Evolutionary conservation across 2,113 vertebrate genomes (phyloP).

Genomic region (Rattus norvegicus): DNA sequence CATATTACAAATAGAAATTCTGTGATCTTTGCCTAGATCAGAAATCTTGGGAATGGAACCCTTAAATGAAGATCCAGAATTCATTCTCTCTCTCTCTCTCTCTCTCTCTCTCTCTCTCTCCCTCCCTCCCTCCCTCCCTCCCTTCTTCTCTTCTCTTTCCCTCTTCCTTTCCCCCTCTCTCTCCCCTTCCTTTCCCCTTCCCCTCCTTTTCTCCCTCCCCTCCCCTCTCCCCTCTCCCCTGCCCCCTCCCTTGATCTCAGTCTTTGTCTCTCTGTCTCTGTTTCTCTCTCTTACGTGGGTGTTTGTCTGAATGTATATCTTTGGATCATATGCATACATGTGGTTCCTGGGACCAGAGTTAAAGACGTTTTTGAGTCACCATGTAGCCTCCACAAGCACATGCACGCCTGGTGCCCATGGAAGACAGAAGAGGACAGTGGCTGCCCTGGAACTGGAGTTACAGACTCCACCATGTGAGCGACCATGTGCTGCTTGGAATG

Average conservation of each 20-base stretch:
- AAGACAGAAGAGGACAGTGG: not conserved
- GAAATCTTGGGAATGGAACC: not conserved
- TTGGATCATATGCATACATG: no score
- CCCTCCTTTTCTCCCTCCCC: not conserved
- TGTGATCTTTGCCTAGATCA: not conserved
- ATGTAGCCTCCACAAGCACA: not conserved
- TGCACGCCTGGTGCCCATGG: not conserved
- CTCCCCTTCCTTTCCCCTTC: not conserved
- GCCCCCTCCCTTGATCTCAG: no score
- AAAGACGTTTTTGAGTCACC: not conserved
- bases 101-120: no score
- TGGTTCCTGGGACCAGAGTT: no score
- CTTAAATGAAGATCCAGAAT: not conserved
- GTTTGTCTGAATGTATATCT: not conserved
- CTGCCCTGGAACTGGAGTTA: not conserved
- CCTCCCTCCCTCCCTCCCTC: not conserved
- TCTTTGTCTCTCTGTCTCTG: not conserved
- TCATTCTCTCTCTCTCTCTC: not conserved
- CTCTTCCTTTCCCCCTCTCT: not conserved
- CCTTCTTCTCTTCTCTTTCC: no score
- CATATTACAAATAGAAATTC: not conserved
- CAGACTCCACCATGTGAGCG: not conserved
- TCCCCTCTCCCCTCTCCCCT: not conserved
- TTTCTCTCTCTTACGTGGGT: no score
- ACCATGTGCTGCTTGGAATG: not conserved